Evolutionary conservation across 2,113 vertebrate species (phyloP), one percentile per base, ranked within the genome.

Genomic region (Callipepla californica): DNA sequence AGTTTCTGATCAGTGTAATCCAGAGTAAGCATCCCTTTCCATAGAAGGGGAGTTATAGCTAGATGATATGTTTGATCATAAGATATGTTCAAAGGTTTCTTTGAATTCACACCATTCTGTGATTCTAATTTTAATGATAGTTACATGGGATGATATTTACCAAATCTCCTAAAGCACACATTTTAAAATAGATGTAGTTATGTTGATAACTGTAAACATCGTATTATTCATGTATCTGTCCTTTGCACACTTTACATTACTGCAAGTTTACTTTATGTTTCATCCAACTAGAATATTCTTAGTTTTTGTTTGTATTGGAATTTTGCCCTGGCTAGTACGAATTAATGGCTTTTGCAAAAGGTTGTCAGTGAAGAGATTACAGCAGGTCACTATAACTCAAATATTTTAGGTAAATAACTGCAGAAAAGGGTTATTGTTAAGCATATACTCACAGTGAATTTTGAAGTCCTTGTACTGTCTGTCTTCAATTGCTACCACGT

Each of bases 401-500:
- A 34, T 83, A 70, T 30, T 90, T 81, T 42, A 78, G 32, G 36
- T 50, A 86, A 78, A 76, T 44, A 51, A 45, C 11, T 9, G 48
- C 5, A 65, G 32, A 32, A 77, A 81, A 67, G 19, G 8, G 12
- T 67, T 67, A 42, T 20, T 67, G 9, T 36, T 40, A 50, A 7
- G 70, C 2, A 0, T 58, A 50, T 90, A 98, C 99, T 99, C 92
- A 99, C 99, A 99, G 95, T 99, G 99, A 90, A 99, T 99, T 98
- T 99, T 99, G 98, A 99, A 99, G 98, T 99, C 99, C 97, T 99
- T 99, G 97, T 99, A 99, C 91, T 99, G 99, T 93, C 99, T 97
- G 97, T 99, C 99, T 97, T 99, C 99, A 62, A 99, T 99, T 95
- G 99, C 99, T 97, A 99, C 98, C 97, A 99, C 98, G 90, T 99